Evolutionary conservation across 2,113 vertebrate genomes (phyloP), one percentile per base, ranked within the genome.

Genomic region (Mirounga angustirostris): DNA sequence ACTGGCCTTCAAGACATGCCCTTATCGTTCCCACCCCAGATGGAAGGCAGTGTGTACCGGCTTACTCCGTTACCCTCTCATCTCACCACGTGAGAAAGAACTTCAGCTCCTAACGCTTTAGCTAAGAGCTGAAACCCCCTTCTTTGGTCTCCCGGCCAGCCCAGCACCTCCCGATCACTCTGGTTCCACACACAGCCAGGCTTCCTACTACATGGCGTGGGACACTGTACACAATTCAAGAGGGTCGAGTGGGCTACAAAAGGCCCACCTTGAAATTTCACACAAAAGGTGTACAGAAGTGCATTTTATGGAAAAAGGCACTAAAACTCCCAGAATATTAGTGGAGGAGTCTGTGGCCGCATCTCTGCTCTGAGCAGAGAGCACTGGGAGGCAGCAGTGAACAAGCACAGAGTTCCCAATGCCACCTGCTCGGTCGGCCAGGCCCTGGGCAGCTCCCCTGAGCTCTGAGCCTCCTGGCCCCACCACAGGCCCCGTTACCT

Each of bases 31-130:
- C 26, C 6, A 5, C 13, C 50, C 80, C 89, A 61, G n/a, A 9
- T 0, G 1, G 13, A 3, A 15, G 0, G 10, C 5, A 1, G 7
- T 0, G 5, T 28, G 26, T 4, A 21, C 30, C 16, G 36, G 56
- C 43, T 81, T 33, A 56, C 7, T 15, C 40, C 30, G 7, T 2
- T 0, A 19, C 54, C 36, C 46, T 82, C 33, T 10, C 13, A 24
- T 0, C 43, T 87, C 43, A 21, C 46, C 33, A 10, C 11, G 69
- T 30, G 19, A 90, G 80, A 61, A 50, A 52, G 19, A 92, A 22
- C 7, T 24, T 24, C 26, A 40, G 15, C 16, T 76, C 50, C 86
- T 43, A 61, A 61, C 67, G 28, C 36, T 30, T 71, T 10, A 28
- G 86, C 67, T 65, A 22, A 14, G 22, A 91, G 69, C 43, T 4